These are phyloP conservation scores for Caenorhabditis zanzibari DNA, from an alignment of 2,888 invertebrate genomes.

Conservation along the genomic window DNA sequence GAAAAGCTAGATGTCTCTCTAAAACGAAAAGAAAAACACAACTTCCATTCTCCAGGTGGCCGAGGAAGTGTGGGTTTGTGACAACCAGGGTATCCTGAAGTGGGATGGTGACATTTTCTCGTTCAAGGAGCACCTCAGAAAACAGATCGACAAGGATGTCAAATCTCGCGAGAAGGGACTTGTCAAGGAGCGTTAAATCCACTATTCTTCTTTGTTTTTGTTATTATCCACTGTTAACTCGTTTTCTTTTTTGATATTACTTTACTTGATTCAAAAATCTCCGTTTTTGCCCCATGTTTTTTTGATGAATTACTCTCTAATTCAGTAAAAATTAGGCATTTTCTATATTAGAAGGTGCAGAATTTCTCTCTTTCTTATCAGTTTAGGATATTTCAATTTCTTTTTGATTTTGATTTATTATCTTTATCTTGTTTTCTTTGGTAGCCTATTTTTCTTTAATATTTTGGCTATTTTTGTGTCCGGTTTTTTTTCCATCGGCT, in stretches of 20 bases:
- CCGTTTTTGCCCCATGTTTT: constrained; percentile 7
- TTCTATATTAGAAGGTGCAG: constrained; percentile 49
- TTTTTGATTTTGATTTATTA: constrained; percentile 39
- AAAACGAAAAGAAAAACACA: neutral
- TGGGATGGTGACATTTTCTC: constrained; percentile 97
- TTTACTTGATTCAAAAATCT: constrained; percentile 31
- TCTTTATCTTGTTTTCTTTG: constrained; percentile 23
- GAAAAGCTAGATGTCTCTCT: too few relatives aligned
- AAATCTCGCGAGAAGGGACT: constrained; percentile 64
- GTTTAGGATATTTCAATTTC: constrained; percentile 61
- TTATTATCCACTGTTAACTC: neutral
- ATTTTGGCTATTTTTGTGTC: constrained; percentile 21
- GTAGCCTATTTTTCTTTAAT: neutral
- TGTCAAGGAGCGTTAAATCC: constrained; percentile 69
- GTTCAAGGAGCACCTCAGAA: constrained; percentile 96
- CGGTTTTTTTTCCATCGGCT: constrained; percentile 4
- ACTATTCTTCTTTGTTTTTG: neutral
- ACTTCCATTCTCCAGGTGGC: constrained; percentile 89
- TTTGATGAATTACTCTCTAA: too few relatives aligned
- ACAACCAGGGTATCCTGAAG: constrained; percentile 95
- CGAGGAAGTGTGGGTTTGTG: constrained; percentile 99
- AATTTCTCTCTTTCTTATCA: constrained; percentile 2
- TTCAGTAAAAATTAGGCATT: neutral
- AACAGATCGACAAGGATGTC: constrained; percentile 89
- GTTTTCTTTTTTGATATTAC: constrained; percentile 1